phyloP scores from a whole-genome alignment of 2,113 vertebrate species.

The Tupaia tana region DNA sequence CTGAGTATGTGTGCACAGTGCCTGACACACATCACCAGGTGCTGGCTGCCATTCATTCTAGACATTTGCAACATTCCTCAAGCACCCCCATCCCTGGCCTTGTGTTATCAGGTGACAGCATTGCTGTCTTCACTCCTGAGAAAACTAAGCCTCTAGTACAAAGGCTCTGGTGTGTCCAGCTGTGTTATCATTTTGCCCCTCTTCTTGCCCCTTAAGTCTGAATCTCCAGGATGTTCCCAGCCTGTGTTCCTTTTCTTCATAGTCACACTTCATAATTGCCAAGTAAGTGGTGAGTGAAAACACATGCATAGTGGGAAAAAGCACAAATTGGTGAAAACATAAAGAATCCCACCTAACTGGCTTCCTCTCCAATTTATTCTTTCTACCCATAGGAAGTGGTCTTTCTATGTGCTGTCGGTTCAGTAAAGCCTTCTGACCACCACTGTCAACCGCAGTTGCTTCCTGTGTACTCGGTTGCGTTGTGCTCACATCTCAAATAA shows the following conservation, averaged over 20 bases:
- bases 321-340: background rate
- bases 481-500: slow-evolving; percentile 11
- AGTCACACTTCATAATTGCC: background rate
- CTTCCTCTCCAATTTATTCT: background rate
- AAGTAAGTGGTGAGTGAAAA: background rate
- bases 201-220: background rate
- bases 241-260: background rate
- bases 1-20: background rate
- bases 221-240: background rate
- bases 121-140: background rate
- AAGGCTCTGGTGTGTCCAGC: background rate
- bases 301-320: background rate
- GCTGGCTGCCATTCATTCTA: background rate
- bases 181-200: background rate
- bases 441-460: background rate
- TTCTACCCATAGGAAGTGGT: background rate
- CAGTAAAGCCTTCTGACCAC: background rate
- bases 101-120: accelerated
- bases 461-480: background rate
- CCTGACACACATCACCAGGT: background rate
- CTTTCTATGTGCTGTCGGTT: background rate
- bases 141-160: background rate
- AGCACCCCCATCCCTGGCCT: accelerated
- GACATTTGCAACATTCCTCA: accelerated
- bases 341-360: background rate